These are phyloP conservation scores for Pitangus sulphuratus DNA, from an alignment of 2,797 vertebrate genomes.

Conservation along the genomic window DNA sequence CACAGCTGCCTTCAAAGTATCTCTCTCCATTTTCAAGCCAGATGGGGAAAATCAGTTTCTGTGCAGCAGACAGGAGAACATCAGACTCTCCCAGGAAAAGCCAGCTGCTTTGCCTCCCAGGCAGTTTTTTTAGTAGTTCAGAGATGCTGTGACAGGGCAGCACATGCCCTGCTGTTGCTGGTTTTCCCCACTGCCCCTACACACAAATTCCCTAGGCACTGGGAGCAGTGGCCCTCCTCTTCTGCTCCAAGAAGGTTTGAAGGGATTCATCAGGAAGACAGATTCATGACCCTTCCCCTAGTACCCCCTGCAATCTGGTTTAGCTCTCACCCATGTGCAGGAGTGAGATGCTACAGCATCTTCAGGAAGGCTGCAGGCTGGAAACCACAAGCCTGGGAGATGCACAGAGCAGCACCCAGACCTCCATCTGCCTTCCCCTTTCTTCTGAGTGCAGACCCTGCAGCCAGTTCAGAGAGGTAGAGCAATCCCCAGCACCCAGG, in stretches of 20 bases:
- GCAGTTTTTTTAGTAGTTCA: not conserved
- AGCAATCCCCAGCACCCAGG: not conserved
- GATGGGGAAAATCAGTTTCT: slow-evolving; percentile 10
- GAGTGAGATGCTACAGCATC: not conserved
- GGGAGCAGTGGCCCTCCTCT: not conserved
- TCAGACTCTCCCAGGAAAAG: not conserved
- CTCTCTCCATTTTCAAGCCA: not conserved
- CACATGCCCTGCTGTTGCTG: not conserved
- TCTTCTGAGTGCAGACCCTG: not conserved
- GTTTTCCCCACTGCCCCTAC: not conserved
- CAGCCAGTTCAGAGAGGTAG: not conserved
- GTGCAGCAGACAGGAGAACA: not conserved
- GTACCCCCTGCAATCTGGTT: not conserved
- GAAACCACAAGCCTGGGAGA: not conserved
- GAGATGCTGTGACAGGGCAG: not conserved
- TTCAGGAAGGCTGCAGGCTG: not conserved
- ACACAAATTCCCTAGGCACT: not conserved
- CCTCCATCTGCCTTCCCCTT: not conserved
- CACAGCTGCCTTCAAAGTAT: not conserved
- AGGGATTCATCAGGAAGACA: not conserved
- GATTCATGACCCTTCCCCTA: not conserved
- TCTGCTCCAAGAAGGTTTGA: not conserved
- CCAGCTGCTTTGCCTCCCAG: slow-evolving; percentile 17
- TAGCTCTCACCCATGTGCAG: not conserved
- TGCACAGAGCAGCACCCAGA: fast-evolving